phyloP scores from a whole-genome alignment of 1,140 invertebrate genomes.

The Riptortus pedestris region DNA sequence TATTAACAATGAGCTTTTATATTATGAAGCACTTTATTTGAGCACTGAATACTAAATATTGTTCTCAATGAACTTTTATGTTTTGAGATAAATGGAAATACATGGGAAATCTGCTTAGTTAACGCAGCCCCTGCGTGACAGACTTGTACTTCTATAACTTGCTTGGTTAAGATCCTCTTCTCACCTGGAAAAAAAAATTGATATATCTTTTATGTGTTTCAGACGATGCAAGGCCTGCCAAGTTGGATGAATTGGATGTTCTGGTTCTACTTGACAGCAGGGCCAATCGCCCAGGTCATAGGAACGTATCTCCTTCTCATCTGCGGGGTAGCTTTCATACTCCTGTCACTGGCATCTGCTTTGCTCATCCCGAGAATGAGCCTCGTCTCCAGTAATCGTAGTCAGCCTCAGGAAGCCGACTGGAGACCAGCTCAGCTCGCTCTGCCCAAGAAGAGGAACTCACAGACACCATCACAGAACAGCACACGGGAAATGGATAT shows the following conservation, averaged over 20 bases:
- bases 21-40: no score
- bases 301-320: constrained; percentile 49
- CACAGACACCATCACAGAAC: not conserved
- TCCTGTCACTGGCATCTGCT: constrained; percentile 39
- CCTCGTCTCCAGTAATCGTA: constrained; percentile 31
- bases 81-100: no score
- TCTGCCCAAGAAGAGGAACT: constrained; percentile 24
- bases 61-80: no score
- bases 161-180: no score
- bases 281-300: constrained; percentile 48
- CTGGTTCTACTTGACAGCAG: constrained; percentile 55
- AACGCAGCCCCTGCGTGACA: no score
- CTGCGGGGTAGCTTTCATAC: constrained; percentile 42
- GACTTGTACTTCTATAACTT: no score
- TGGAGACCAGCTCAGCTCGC: constrained; percentile 34
- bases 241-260: constrained; percentile 50
- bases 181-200: no score
- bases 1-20: no score
- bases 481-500: constrained; percentile 37
- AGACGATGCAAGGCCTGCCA: constrained; percentile 59
- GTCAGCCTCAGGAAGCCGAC: constrained; percentile 34
- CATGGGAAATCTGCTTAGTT: no score
- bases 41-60: no score
- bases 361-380: constrained; percentile 34
- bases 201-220: constrained; percentile 33